These are phyloP conservation scores for Takifugu rubripes DNA, from an alignment of 2,797 vertebrate genomes.

Conservation along the genomic window DNA sequence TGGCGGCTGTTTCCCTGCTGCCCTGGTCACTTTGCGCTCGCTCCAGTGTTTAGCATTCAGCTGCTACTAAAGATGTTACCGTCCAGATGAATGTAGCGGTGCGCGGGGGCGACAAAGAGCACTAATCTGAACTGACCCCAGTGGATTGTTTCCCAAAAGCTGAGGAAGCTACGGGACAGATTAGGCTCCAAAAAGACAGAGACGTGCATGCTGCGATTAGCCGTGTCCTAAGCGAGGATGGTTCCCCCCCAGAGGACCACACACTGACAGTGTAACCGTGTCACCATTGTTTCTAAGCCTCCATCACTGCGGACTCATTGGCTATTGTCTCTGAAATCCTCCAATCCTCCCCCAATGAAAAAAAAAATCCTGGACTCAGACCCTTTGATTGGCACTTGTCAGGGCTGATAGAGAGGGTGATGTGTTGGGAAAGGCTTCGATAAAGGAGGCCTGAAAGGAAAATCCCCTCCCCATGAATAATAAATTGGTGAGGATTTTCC, in stretches of 20 bases:
- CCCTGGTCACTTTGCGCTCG: conserved; percentile 37
- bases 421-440: conserved; percentile 77
- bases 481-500: conserved; percentile 79
- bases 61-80: conserved; percentile 89
- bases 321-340: conserved; percentile 86
- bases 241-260: conserved; percentile 84
- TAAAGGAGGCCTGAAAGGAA: conserved; percentile 78
- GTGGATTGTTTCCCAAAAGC: conserved; percentile 85
- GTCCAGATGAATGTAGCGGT: conserved; percentile 83
- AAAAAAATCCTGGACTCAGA: conserved; percentile 67
- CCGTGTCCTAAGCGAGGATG: conserved; percentile 78
- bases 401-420: conserved; percentile 86
- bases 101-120: conserved; percentile 78
- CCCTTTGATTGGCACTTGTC: conserved; percentile 97
- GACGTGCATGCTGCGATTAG: conserved; percentile 89
- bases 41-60: conserved; percentile 84
- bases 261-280: conserved; percentile 89
- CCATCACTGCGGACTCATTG: conserved; percentile 77
- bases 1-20: conserved; percentile 49
- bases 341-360: conserved; percentile 62
- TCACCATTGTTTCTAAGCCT: conserved; percentile 84
- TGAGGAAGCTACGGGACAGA: conserved; percentile 82
- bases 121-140: conserved; percentile 88
- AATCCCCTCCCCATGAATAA: conserved; percentile 84
- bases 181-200: conserved; percentile 88